Base-by-base conservation (phyloP, 2,113 vertebrate species). In the Oxyura jamaicensis region DNA sequence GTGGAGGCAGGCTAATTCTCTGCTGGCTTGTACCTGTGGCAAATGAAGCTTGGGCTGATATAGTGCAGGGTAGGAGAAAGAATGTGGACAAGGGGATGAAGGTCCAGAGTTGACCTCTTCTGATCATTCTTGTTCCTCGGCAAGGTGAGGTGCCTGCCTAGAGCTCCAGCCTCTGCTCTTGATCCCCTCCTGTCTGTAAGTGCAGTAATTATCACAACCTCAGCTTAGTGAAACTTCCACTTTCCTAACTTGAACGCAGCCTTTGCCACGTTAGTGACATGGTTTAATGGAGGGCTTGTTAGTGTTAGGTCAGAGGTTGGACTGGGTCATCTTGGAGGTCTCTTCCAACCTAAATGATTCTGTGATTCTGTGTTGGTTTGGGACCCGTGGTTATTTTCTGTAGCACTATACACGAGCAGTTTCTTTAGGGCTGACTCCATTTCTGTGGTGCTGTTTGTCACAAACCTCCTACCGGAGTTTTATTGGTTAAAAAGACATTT, bases 361-460 rank as follows among this genome's bases (percentile, higher is more conserved):
- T 48, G 46, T 46, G 46, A 46, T 46, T 46, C 46, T 48, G 46
- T 3, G 31, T 44, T 22, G 36, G 13, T 33, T 25, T 26, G 53
- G 39, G 41, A 62, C 17, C 31, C 6, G 16, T 11, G 55, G 13
- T 22, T 42, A 6, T 21, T 62, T 90, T 62, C 46, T 48, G 33
- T 44, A 31, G 26, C 2, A 1, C 19, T 31, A 4, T 10, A 1
- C 5, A 0, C 0, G 0, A 29, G 10, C 5, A 1, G 7, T 29
- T 72, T 67, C 42, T 35, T 53, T 6, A 23, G 25, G 68, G 53
- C 26, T 74, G 68, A 44, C 41, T 56, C 48, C 26, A 1, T 4
- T 15, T 33, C 20, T 72, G 53, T 2, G 0, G 4, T 41, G 60
- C 52, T 36, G 26, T 31, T 76, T 53, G 8, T 26, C 9, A 2